Base-by-base conservation (phyloP, 2,797 vertebrate species). In the Tauraco hartlaubi region DNA sequence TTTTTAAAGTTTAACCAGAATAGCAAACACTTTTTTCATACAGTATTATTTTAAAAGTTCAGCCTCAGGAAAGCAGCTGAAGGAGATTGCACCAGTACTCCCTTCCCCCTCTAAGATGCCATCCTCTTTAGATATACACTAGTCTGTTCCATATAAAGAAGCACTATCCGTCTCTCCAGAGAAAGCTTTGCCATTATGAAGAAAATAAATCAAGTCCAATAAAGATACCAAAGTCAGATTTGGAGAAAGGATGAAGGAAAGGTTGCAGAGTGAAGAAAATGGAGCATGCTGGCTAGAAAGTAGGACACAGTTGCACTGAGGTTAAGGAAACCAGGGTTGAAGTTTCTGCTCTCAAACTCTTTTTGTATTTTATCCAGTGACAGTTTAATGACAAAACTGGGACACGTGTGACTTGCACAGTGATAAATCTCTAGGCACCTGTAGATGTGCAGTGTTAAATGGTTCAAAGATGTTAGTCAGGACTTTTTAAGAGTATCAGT, bases 191-290 rank as follows among this genome's bases (percentile, higher is more conserved):
- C 18, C 23, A 64, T 77, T 68, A 52, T 51, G 58, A 78, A 93
- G 58, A 86, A 88, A 93, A 92, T 86, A 88, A 92, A 93, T 88
- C 37, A 72, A 93, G 46, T 72, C 86, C 73, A 72, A 46, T 64
- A 72, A 83, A 83, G 41, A 86, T 88, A 54, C 49, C n/a, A 29
- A 92, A 84, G 69, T 75, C 58, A 78, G 33, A 66, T 88, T 68
- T 86, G 39, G n/a, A 86, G 77, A 90, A 95, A 88, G 16, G 19
- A 75, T 72, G 62, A 93, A 92, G 80, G 5, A 84, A 77, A 71
- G 21, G 33, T 63, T 95, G 7, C 37, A 67, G 51, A 59, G 56
- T 51, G 64, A 84, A 73, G 29, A 84, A 90, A 84, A 77, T 19
- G 64, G 29, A 87, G 3, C 59, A 86, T n/a, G 20, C 64, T 93